Base-by-base conservation (phyloP, 2,113 vertebrate species). In the Oncorhynchus keta region DNA sequence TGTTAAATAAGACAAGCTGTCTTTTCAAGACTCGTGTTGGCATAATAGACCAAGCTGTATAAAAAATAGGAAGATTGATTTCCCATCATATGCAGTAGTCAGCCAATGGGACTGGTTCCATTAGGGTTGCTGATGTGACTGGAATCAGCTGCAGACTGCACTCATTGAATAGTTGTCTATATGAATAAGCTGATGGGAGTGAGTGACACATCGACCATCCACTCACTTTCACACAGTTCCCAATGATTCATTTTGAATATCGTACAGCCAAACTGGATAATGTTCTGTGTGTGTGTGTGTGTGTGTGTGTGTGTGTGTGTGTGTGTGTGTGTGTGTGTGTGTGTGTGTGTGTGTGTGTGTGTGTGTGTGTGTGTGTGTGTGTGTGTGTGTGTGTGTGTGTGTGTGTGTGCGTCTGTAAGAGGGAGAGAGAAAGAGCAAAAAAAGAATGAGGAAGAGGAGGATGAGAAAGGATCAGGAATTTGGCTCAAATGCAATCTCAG, bases 401-500 rank as follows among this genome's bases (percentile, higher is more conserved):
- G 72, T 32, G 77, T 76, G 65, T 69, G 82, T 74, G 30, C 49
- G 70, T 71, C 35, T 62, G 30, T 64, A 18, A 24, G 35, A 5
- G 3, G n/a, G 20, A 28, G 68, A 82, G 80, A 76, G 9, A 45
- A 11, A 45, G 9, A 45, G 39, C 39, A 39, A 39, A 9, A 9
- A 39, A 39, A 39, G 0, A 9, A 45, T 12, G 39, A 45, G 9
- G 39, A 45, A 45, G 39, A 45, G 39, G 39, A 83, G 80, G 13
- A 77, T 82, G 81, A 83, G 51, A 70, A 81, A 57, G 86, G 86
- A 86, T 83, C 66, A 32, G 82, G 70, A 82, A 83, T 87, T 81
- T 87, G 88, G 88, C 87, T 85, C 83, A 48, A 75, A 70, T 51
- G 75, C 86, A 81, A 84, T 84, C 84, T 84, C 83, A 51, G 81